Percentiles rank a stretch among this genome's conserved stretches.
Evolutionary conservation across 1,140 invertebrate genomes (phyloP).

Genomic region (Zaprionus taronus): DNA sequence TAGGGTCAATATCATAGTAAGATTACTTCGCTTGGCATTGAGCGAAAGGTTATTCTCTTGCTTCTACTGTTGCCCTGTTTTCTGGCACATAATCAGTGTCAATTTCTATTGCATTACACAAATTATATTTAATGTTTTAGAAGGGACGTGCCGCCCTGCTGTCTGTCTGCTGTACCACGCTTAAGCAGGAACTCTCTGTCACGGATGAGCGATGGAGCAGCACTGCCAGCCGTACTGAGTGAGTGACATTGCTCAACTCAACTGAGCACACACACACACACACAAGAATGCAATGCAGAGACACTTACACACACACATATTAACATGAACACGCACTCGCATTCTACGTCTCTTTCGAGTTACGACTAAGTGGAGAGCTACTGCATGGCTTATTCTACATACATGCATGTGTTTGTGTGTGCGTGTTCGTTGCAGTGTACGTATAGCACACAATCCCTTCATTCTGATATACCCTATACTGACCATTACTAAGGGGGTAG

Average conservation of each 20-base stretch:
- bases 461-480: neutral
- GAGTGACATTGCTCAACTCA: conserved; percentile 28
- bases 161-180: conserved; percentile 12
- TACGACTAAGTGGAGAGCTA: conserved; percentile 9
- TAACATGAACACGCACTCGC: neutral
- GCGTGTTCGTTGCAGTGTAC: conserved; percentile 3
- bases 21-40: neutral
- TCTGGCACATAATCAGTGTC: conserved; percentile 10
- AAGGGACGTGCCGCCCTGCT: conserved; percentile 32
- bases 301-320: conserved; percentile 5
- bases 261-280: conserved; percentile 14
- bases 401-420: conserved; percentile 25
- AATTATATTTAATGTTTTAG: conserved; percentile 68
- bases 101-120: conserved; percentile 22
- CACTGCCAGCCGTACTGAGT: conserved; percentile 18
- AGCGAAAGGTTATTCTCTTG: neutral
- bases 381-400: conserved; percentile 15
- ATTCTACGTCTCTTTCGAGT: conserved; percentile 18
- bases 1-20: neutral
- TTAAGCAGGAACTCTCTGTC: conserved; percentile 23
- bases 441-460: neutral
- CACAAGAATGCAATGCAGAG: neutral
- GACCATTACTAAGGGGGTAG: neutral
- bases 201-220: conserved; percentile 27
- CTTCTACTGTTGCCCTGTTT: neutral